phyloP scores from a whole-genome alignment of 1,140 invertebrate species.

The Cydia amplana region DNA sequence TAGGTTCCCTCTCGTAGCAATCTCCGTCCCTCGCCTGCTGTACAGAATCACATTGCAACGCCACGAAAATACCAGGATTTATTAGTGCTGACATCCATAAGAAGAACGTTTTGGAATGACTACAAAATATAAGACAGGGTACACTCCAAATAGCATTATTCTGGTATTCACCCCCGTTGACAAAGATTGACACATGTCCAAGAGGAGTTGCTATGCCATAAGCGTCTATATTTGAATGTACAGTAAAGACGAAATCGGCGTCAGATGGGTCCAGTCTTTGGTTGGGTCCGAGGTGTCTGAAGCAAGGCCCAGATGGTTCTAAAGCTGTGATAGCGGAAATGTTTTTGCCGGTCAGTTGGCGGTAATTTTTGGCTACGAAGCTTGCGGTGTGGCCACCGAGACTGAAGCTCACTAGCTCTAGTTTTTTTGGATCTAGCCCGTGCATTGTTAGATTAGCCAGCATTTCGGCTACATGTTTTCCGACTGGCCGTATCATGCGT shows the following conservation, averaged over 20 bases:
- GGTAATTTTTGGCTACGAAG: not conserved
- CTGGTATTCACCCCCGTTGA: constrained; percentile 74
- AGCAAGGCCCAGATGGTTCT: constrained; percentile 57
- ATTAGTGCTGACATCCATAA: constrained; percentile 56
- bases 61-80: constrained; percentile 56
- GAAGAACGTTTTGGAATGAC: constrained; percentile 52
- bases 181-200: constrained; percentile 83
- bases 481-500: constrained; percentile 54
- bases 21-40: constrained; percentile 58
- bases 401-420: not conserved
- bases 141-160: constrained; percentile 75
- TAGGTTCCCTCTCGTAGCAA: constrained; percentile 54
- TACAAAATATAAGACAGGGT: constrained; percentile 56
- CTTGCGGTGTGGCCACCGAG: not conserved
- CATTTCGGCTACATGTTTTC: constrained; percentile 58
- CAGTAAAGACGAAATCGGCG: constrained; percentile 36
- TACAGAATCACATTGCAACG: constrained; percentile 60
- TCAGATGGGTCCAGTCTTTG: not conserved
- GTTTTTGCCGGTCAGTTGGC: constrained; percentile 54
- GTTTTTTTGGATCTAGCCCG: constrained; percentile 33
- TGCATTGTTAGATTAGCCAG: constrained; percentile 46
- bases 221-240: constrained; percentile 85
- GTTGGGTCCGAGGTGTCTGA: not conserved
- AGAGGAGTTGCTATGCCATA: constrained; percentile 83
- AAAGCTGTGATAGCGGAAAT: constrained; percentile 65